Evolutionary conservation across 2,888 invertebrate genomes (phyloP).

Genomic region (Drosophila aldrichi): DNA sequence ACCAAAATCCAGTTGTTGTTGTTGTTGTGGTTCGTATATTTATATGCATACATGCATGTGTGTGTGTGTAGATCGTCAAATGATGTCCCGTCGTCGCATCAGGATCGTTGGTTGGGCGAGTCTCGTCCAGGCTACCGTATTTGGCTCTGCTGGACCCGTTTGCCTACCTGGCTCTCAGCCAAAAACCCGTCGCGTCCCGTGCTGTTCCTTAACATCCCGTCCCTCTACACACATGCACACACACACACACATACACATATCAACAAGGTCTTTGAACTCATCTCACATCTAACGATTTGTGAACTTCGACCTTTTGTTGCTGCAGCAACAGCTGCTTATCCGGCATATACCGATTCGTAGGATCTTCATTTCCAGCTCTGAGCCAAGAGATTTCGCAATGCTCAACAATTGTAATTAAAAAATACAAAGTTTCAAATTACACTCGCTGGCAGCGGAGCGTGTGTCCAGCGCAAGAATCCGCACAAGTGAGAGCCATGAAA

Average conservation of each 20-base stretch:
- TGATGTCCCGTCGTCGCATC: conserved; percentile 65
- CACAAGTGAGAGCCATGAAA: conserved; percentile 50
- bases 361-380: conserved; percentile 7
- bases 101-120: conserved; percentile 47
- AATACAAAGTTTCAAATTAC: conserved; percentile 69
- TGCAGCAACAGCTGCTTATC: conserved; percentile 51
- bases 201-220: conserved; percentile 21
- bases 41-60: neutral
- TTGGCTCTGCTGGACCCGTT: conserved; percentile 23
- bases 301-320: conserved; percentile 20
- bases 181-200: conserved; percentile 4
- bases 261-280: conserved; percentile 70
- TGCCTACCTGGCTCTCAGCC: conserved; percentile 22
- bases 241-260: conserved; percentile 7
- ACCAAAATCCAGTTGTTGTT: conserved; percentile 40
- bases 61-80: conserved; percentile 59
- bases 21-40: conserved; percentile 13
- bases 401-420: conserved; percentile 75
- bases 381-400: conserved; percentile 27
- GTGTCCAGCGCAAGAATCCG: conserved; percentile 63
- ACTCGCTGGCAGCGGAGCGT: conserved; percentile 55
- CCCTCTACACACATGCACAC: conserved; percentile 34
- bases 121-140: conserved; percentile 35
- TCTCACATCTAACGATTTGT: conserved; percentile 57
- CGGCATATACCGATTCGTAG: conserved; percentile 14